Conservation (phyloP, 2,888 invertebrate genomes). For the Lasioglossum leucozonium region DNA sequence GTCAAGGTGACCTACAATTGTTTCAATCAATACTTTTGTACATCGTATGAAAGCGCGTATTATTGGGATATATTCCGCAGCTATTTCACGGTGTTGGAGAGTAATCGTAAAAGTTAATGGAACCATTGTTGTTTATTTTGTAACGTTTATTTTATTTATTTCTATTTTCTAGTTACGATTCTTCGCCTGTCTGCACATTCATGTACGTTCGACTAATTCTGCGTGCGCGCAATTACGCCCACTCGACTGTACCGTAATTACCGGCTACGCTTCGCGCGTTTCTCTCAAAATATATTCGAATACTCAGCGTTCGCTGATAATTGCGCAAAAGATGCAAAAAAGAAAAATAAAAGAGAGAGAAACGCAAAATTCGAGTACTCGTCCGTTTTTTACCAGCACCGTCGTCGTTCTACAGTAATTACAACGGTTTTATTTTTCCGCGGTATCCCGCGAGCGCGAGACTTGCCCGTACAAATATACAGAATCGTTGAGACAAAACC, state of each 20-base stretch:
- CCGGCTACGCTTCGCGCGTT: neutral
- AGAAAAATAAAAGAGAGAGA: too few species aligned
- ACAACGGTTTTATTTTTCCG: slow-evolving; percentile 2
- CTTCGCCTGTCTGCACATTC: too few species aligned
- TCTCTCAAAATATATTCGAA: neutral
- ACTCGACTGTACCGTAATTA: neutral
- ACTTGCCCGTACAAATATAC: neutral
- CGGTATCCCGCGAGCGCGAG: neutral
- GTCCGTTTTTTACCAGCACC: neutral
- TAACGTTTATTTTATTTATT: too few species aligned
- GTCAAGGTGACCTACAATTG: too few species aligned
- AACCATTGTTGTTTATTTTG: too few species aligned
- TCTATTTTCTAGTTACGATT: too few species aligned
- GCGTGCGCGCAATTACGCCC: neutral
- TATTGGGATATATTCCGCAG: too few species aligned
- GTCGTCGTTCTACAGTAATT: neutral
- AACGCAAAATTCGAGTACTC: neutral
- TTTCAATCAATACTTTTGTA: too few species aligned
- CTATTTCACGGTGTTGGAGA: too few species aligned
- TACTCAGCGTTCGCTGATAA: neutral
- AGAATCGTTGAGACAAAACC: slow-evolving; percentile 23
- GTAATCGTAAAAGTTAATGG: too few species aligned
- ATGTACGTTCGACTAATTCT: too few species aligned
- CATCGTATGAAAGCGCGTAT: too few species aligned
- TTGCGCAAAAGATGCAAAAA: neutral